Conservation (phyloP, 2,888 invertebrate species). For the Metellina segmentata region DNA sequence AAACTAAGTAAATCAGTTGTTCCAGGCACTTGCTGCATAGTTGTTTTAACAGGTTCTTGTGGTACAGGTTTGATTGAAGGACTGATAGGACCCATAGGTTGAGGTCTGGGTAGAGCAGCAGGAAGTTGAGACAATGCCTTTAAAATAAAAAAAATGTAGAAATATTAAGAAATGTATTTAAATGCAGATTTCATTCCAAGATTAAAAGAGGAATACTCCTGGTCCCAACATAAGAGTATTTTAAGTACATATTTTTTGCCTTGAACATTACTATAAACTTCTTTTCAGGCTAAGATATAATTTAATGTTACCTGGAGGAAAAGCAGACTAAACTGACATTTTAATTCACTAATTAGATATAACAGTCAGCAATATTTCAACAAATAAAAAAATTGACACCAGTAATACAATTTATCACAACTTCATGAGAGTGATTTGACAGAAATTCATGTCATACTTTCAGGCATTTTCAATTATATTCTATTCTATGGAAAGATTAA, state of each 20-base stretch:
- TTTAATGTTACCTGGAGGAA: no score
- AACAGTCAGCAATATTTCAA: no score
- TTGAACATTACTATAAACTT: no score
- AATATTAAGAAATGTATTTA: background rate
- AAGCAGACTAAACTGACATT: no score
- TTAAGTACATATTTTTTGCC: background rate
- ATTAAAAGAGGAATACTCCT: background rate
- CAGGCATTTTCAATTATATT: no score
- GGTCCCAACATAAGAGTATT: background rate
- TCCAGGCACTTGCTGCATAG: constrained; percentile 62
- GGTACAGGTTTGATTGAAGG: constrained; percentile 47
- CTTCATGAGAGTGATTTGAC: no score
- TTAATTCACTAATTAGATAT: no score
- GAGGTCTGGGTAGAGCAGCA: constrained; percentile 73
- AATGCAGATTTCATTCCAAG: background rate
- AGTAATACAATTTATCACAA: no score
- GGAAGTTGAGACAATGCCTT: constrained; percentile 68
- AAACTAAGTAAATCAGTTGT: constrained; percentile 70
- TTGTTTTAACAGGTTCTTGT: constrained; percentile 53
- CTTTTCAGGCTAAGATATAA: no score
- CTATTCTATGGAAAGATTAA: no score
- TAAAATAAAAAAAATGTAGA: background rate
- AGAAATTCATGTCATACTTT: no score
- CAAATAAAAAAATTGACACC: no score
- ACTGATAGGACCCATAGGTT: constrained; percentile 61